phyloP scores from a whole-genome alignment of 1,140 invertebrate genomes.

The Cydia splendana region DNA sequence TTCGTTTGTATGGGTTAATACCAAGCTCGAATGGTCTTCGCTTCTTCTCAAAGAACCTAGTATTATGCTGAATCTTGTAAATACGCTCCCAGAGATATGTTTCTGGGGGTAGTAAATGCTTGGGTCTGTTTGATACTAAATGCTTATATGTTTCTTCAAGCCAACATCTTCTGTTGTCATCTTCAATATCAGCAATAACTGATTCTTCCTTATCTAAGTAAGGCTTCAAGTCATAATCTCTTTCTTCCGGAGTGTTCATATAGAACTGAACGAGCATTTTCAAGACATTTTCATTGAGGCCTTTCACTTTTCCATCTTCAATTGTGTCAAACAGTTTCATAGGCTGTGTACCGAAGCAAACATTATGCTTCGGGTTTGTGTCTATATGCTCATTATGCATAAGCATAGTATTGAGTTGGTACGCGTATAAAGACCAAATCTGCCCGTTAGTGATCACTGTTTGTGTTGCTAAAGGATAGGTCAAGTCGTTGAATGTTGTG shows the following conservation, averaged over 20 bases:
- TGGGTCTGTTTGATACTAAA: constrained; percentile 83
- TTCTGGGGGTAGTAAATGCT: constrained; percentile 82
- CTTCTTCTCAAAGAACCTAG: constrained; percentile 83
- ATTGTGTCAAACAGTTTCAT: constrained; percentile 88
- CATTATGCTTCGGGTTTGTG: constrained; percentile 86
- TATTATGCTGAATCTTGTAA: constrained; percentile 86
- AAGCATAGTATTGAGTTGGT: constrained; percentile 93
- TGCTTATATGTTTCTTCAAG: constrained; percentile 85
- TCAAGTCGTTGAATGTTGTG: constrained; percentile 91
- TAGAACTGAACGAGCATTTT: constrained; percentile 88
- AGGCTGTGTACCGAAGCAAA: constrained; percentile 89
- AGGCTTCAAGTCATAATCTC: constrained; percentile 85
- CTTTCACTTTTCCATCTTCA: constrained; percentile 85
- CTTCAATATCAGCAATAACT: constrained; percentile 84
- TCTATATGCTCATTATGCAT: constrained; percentile 82
- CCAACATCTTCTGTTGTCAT: constrained; percentile 84
- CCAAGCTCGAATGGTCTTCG: constrained; percentile 83
- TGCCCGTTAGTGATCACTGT: constrained; percentile 92
- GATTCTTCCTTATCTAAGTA: constrained; percentile 83
- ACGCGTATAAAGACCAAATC: constrained; percentile 90
- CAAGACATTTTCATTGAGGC: constrained; percentile 91
- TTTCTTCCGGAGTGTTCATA: constrained; percentile 83
- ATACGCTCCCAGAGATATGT: constrained; percentile 88
- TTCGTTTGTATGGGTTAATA: constrained; percentile 81
- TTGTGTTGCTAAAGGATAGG: constrained; percentile 93